A percentile compares a stretch with the other conserved stretches of the same genome.
phyloP scores from a whole-genome alignment of 2,113 vertebrate species.

The Chaetorhynchus papuensis region DNA sequence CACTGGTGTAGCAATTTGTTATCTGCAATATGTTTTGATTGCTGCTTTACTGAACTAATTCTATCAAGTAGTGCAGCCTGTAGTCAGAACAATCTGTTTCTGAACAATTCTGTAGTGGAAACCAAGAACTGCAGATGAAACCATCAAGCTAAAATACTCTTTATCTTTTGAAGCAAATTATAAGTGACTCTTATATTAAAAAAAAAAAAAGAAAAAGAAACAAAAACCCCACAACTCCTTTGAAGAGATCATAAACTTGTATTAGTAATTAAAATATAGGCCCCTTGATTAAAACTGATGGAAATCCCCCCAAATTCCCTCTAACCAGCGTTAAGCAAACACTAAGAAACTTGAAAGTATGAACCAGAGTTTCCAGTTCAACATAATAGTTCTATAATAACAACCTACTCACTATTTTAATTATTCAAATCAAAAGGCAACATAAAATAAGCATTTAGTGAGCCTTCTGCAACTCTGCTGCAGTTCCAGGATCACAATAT shows the following conservation, averaged over 20 bases:
- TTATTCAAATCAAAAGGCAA: not conserved
- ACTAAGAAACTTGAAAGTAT: not conserved
- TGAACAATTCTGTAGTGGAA: not conserved
- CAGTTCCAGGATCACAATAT: not conserved
- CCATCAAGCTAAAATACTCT: not conserved
- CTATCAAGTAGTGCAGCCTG: not conserved
- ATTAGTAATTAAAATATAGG: not conserved
- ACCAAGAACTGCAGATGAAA: not conserved
- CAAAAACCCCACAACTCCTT: not conserved
- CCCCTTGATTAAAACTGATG: not conserved
- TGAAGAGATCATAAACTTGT: slow-evolving; percentile 18
- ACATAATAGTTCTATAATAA: not conserved
- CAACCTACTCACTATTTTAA: not conserved
- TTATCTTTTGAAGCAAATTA: not conserved
- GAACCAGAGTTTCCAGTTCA: not conserved
- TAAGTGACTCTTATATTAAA: not conserved
- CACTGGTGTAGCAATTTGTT: not conserved
- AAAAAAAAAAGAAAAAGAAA: not conserved
- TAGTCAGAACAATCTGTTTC: not conserved
- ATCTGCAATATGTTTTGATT: not conserved
- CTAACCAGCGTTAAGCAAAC: not conserved
- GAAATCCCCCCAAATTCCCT: not conserved
- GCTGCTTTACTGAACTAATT: not conserved
- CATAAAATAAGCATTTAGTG: not conserved
- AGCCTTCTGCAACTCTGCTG: not conserved